Conservation (phyloP, 2,113 vertebrate genomes). For the Triplophysa dalaica region DNA sequence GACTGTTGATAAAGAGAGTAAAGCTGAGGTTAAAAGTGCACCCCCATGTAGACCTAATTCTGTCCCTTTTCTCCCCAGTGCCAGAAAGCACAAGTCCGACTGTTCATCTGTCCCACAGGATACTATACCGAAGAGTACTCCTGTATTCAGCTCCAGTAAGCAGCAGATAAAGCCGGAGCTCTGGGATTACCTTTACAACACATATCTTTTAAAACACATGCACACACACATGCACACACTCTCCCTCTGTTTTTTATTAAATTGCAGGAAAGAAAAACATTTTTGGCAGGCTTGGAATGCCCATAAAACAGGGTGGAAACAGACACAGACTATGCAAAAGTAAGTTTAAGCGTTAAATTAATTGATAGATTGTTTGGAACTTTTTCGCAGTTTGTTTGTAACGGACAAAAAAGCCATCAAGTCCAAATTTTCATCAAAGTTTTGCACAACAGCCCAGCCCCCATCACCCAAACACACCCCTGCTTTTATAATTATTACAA, state of each 20-base stretch:
- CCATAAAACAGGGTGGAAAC: no score
- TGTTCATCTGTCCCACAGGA: slow-evolving; percentile 58
- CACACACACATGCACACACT: slow-evolving; percentile 52
- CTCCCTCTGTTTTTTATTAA: slow-evolving; percentile 50
- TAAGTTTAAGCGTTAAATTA: no score
- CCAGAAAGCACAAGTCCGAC: slow-evolving; percentile 47
- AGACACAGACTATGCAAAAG: no score
- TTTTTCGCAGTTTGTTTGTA: slow-evolving; percentile 2
- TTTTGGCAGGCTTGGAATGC: background rate
- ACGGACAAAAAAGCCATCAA: slow-evolving; percentile 33
- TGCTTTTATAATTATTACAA: slow-evolving; percentile 73
- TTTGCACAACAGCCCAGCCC: slow-evolving; percentile 43
- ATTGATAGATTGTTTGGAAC: background rate
- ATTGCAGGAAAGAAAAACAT: background rate
- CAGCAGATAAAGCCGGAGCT: slow-evolving; percentile 58
- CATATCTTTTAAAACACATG: slow-evolving; percentile 47
- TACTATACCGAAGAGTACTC: slow-evolving; percentile 40
- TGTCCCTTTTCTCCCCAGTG: slow-evolving; percentile 39
- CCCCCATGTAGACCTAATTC: slow-evolving; percentile 2
- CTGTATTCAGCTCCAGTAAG: slow-evolving; percentile 65
- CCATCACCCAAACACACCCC: slow-evolving; percentile 52
- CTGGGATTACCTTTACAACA: slow-evolving; percentile 54
- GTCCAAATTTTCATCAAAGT: slow-evolving; percentile 50
- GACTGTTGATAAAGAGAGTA: slow-evolving; percentile 14
- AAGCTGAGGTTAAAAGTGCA: slow-evolving; percentile 44